Evolutionary conservation across 1,140 invertebrate genomes (phyloP), one percentile per base, ranked within the genome.

Genomic region (Bombus huntii): DNA sequence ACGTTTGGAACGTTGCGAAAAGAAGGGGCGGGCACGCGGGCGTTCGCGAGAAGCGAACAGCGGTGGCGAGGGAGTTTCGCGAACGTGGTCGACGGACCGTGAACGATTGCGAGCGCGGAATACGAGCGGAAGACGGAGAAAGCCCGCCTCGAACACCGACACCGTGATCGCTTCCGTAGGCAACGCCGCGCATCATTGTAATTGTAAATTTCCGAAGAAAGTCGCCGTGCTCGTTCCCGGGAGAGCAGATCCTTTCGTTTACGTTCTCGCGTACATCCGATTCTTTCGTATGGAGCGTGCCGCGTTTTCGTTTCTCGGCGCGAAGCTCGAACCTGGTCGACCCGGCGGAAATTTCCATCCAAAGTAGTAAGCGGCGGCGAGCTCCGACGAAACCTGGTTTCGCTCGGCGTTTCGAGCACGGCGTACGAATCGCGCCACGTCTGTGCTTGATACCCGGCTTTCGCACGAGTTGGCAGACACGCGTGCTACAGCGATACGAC

Each of bases 361-460:
- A 2, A 72, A 18, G 15, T 18, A 13, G 0, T 13, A 15, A 18
- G 31, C 31, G 31, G 0, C 44, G 0, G 42, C 13, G 44, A 15
- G 44, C 13, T 15, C 44, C 44, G 44, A 15, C 13, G 1, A 13
- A 12, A 12, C 42, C 3, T 3, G 3, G 44, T 44, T 5, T 44
- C 13, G 13, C 42, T 44, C 2, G 42, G 0, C 44, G 44, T 47
- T 15, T 47, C 13, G 44, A 5, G 15, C 15, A 1, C 15, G 47
- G 3, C 10, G 22, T 3, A 13, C 18, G 25, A 8, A 31, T 10
- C 4, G 34, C 62, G 8, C 34, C 66, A 81, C 76, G 83, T 80
- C 70, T 89, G 87, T 74, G 73, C 73, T 85, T 89, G 88, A 89
- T 89, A 89, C 37, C 77, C 85, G 9, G 37, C 10, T 39, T 15